phyloP scores from a whole-genome alignment of 2,113 vertebrate species.

The Strix aluco region DNA sequence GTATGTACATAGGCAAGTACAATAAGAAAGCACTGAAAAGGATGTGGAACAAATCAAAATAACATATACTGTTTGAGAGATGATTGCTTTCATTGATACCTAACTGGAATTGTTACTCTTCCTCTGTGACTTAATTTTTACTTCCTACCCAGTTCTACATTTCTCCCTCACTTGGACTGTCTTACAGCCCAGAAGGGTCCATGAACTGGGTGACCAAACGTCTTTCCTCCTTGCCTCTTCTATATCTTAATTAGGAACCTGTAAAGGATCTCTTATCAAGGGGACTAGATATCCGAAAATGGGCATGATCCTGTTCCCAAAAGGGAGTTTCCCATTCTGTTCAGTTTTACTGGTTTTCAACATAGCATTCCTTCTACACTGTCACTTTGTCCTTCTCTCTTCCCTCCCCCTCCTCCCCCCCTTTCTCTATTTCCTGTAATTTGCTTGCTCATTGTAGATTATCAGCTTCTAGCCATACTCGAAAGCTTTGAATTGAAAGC shows the following conservation, averaged over 20 bases:
- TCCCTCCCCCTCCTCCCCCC: rapidly evolving
- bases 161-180: background rate
- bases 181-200: background rate
- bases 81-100: background rate
- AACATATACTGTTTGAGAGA: rapidly evolving
- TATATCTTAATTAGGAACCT: background rate
- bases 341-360: background rate
- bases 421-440: background rate
- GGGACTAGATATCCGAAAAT: background rate
- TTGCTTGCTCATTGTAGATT: background rate
- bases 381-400: background rate
- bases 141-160: background rate
- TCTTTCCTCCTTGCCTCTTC: background rate
- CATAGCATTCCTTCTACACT: background rate
- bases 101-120: background rate
- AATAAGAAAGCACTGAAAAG: background rate
- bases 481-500: background rate
- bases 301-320: background rate
- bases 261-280: background rate
- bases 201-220: background rate
- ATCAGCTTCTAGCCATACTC: background rate
- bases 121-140: background rate
- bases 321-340: background rate
- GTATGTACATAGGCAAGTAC: background rate
- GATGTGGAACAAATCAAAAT: background rate